Evolutionary conservation across 2,113 vertebrate genomes (phyloP).

Genomic region (Charina bottae): DNA sequence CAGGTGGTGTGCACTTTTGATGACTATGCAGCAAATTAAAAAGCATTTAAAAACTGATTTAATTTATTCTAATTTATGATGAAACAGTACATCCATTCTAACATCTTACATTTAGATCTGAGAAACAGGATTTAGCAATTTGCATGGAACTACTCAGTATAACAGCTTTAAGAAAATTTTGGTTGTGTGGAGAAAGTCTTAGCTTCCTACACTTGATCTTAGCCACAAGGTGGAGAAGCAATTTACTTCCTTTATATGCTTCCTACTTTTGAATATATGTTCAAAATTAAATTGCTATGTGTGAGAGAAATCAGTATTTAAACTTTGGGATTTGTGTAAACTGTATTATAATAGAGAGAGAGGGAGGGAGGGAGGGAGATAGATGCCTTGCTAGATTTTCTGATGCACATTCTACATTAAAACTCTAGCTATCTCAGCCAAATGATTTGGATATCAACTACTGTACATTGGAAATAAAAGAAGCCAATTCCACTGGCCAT

Average conservation of each 20-base stretch:
- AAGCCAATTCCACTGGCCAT: background rate
- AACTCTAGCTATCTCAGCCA: background rate
- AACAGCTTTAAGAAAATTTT: conserved; percentile 15
- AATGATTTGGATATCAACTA: background rate
- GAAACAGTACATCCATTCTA: conserved; percentile 5
- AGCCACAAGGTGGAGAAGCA: background rate
- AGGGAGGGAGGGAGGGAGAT: background rate
- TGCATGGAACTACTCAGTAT: conserved; percentile 25
- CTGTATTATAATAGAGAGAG: background rate
- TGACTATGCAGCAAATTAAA: conserved; percentile 7
- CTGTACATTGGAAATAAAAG: background rate
- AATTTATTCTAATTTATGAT: conserved; percentile 6
- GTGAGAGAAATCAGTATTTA: conserved; percentile 19
- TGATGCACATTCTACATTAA: background rate
- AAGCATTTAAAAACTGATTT: conserved; percentile 27
- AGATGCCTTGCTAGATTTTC: background rate
- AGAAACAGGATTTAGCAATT: conserved; percentile 36
- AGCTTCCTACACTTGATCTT: conserved; percentile 10
- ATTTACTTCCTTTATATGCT: conserved; percentile 11
- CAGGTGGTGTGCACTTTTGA: conserved; percentile 28
- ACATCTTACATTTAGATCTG: conserved; percentile 33
- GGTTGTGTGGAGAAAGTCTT: background rate
- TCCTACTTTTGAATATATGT: conserved; percentile 25
- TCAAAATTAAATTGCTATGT: conserved; percentile 19
- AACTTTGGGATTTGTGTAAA: background rate